Base-by-base conservation (phyloP, 2,113 vertebrate species). In the Lucifuga dentata region DNA sequence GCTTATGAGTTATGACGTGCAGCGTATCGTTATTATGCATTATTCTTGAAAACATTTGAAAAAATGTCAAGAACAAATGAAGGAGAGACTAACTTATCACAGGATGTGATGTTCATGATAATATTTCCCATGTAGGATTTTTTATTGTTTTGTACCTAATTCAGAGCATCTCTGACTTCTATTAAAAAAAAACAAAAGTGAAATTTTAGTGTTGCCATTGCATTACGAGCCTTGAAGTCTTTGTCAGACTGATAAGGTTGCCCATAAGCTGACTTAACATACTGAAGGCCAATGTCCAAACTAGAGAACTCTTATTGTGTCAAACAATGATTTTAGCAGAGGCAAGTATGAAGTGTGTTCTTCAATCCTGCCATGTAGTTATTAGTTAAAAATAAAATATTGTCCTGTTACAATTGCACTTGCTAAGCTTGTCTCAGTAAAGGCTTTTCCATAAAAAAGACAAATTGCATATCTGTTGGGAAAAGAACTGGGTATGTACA, bases 401-500 rank as follows among this genome's bases (percentile, higher is more conserved):
- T 65, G n/a, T 17, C 59, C 45, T 77, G 41, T 76, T 71, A 29
- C 56, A 53, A 15, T 17, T 63, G 19, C 73, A 68, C 59, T 74
- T 16, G 36, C 29, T 11, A 36, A 29, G 46, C 24, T 49, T 20
- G 33, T 35, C 70, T 75, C 62, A 71, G 81, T 71, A 67, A 81
- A 75, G 60, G 74, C 52, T 75, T 88, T 76, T 71, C 73, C 26
- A 29, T 5, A 68, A 46, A 66, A 74, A 16, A 17, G 29, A 73
- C 19, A 39, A 0, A 10, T 55, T 41, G 50, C 29, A 35, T 55
- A 45, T 80, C 62, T 44, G 2, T 21, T 64, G 5, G 49, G 76
- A 26, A 78, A 83, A 38, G 40, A 83, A 69, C 78, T 77, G 80
- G 46, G 57, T 61, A 20, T 73, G 55, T 68, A 71, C 59, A 68